Conservation (phyloP, 2,888 invertebrate species). For the Notodonta dromedarius region DNA sequence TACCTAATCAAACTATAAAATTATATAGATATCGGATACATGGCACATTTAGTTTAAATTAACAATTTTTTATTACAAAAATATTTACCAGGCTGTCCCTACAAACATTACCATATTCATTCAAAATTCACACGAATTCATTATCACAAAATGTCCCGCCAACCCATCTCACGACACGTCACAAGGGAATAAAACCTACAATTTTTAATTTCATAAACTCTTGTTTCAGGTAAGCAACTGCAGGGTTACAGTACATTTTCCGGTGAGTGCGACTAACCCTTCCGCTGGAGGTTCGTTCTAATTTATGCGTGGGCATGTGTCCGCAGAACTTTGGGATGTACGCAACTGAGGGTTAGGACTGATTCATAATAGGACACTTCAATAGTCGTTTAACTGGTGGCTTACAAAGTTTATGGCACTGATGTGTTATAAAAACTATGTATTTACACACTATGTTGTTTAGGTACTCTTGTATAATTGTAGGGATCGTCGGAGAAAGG, state of each 20-base stretch:
- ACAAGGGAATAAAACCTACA: constrained; percentile 5
- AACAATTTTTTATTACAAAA: too few species aligned
- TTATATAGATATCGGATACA: too few species aligned
- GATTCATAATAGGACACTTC: constrained; percentile 1
- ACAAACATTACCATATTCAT: too few species aligned
- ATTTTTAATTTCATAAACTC: constrained; percentile 33
- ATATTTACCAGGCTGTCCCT: too few species aligned
- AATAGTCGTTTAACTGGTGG: background rate
- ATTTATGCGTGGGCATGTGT: constrained; percentile 61
- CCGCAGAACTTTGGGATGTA: constrained; percentile 13
- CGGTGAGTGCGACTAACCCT: background rate
- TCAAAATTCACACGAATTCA: background rate
- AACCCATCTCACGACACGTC: constrained; percentile 3
- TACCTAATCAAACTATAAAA: too few species aligned
- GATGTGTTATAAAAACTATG: background rate
- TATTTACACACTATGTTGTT: too few species aligned
- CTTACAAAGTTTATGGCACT: background rate
- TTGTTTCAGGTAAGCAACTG: constrained; percentile 60
- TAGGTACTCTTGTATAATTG: too few species aligned
- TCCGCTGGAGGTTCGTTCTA: constrained; percentile 29
- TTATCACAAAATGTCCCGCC: background rate
- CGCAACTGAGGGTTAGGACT: background rate
- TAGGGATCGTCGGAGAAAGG: too few species aligned
- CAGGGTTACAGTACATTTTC: background rate
- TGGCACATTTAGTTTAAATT: too few species aligned